Conservation (phyloP, 2,888 invertebrate genomes). For the Heliconius aoede region DNA sequence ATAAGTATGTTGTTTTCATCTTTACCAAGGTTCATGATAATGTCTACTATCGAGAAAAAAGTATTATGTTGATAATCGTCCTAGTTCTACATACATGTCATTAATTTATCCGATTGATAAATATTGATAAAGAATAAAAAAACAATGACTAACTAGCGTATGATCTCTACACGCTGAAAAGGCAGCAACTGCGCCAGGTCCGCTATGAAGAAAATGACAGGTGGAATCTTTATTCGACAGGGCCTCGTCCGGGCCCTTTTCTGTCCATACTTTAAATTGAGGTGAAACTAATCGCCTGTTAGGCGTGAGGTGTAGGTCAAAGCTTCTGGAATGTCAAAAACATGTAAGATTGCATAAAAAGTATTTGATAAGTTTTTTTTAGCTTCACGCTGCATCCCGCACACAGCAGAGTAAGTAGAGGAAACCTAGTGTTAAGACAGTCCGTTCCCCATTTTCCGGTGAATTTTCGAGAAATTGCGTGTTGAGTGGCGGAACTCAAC, state of each 20-base stretch:
- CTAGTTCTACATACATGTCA: conserved; percentile 33
- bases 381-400: too few species aligned
- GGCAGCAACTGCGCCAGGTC: conserved; percentile 84
- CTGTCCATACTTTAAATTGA: conserved; percentile 85
- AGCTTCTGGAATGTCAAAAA: conserved; percentile 68
- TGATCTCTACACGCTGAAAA: conserved; percentile 86
- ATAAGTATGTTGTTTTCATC: neutral
- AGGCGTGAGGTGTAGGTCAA: conserved; percentile 85
- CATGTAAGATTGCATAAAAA: neutral
- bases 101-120: neutral
- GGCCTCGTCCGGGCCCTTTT: conserved; percentile 68
- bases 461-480: too few species aligned
- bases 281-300: conserved; percentile 85
- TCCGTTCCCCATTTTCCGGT: too few species aligned
- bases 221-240: conserved; percentile 69
- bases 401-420: too few species aligned
- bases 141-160: conserved; percentile 80
- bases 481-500: too few species aligned
- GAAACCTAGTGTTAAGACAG: too few species aligned
- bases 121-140: neutral
- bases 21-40: neutral
- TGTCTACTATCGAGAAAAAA: conserved; percentile 11
- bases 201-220: conserved; percentile 87
- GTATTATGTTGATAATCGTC: conserved; percentile 14
- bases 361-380: neutral